Evolutionary conservation across 2,797 vertebrate species (phyloP), one percentile per base, ranked within the genome.

Genomic region (Parauchenoglanis punctatus): DNA sequence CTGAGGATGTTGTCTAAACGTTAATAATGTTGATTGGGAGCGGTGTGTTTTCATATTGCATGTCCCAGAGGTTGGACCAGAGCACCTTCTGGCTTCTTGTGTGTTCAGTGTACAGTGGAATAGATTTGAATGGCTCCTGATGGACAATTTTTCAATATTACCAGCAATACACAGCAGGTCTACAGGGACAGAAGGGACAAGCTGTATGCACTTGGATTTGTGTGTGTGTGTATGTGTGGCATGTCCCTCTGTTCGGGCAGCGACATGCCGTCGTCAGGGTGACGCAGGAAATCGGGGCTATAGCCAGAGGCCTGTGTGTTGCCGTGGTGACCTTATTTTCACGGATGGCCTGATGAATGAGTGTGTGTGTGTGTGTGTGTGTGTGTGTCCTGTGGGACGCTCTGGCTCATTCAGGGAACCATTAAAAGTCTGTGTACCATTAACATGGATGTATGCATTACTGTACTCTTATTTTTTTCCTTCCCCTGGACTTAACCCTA

Each of bases 301-400:
- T 83, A 86, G 80, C 90, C 89, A 86, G 59, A 88, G 86, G 87
- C 78, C 85, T 83, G 77, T 31, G 68, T 84, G 89, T 90, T 90
- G 87, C 88, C 31, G 85, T 81, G 87, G 75, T 90, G 90, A 91
- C 89, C 87, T 92, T 92, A 90, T 92, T 92, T 91, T 88, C 75
- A 91, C 44, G 83, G 86, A 90, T 90, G 89, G 77, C 84, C 86
- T 85, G 76, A 87, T 89, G 86, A 89, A 89, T 84, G 58, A 49
- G n/a, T 46, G 25, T 7, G 70, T 81, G 18, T 52, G 85, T 28
- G 25, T 85, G 82, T 58, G 59, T 83, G 80, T 87, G 67, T 83
- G 63, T 81, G 63, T 86, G 67, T 87, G 58, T 86, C 85, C 89
- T 86, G 31, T 7, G 81, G 86, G 65, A 81, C 83, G 67, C 0